Evolutionary conservation across 2,888 invertebrate species (phyloP).

Genomic region (Drosophila nigritarsus): DNA sequence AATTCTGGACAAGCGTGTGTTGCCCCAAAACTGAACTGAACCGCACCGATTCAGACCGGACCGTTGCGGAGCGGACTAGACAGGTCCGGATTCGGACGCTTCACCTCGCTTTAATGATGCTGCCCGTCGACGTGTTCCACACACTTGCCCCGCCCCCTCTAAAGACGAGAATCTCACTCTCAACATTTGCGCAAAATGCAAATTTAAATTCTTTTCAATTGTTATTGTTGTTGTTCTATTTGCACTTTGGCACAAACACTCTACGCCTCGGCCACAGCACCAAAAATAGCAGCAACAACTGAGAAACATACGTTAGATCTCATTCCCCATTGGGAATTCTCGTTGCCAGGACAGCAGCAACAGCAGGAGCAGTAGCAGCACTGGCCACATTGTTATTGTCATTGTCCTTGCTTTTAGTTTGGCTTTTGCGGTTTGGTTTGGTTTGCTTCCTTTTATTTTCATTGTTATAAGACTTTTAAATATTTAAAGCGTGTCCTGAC

Average conservation of each 20-base stretch:
- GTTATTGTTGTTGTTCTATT: conserved; percentile 81
- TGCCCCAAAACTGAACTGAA: conserved; percentile 32
- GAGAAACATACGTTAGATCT: conserved; percentile 71
- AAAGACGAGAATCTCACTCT: conserved; percentile 26
- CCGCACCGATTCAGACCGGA: conserved; percentile 12
- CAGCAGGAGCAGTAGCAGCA: conserved; percentile 9
- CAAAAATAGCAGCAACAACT: conserved; percentile 27
- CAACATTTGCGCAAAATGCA: conserved; percentile 76
- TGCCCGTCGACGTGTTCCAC: conserved; percentile 32
- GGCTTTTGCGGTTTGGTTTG: conserved; percentile 44
- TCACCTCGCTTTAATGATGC: conserved; percentile 72
- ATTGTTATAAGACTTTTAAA: conserved; percentile 66
- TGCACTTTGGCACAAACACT: conserved; percentile 75
- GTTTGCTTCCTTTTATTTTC: conserved; percentile 44
- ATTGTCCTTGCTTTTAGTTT: conserved; percentile 56
- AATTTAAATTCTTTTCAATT: conserved; percentile 83
- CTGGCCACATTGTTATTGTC: conserved; percentile 38
- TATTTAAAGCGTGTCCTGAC: conserved; percentile 55
- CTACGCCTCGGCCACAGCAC: conserved; percentile 60
- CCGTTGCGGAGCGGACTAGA: conserved; percentile 44
- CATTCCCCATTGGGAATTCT: conserved; percentile 57
- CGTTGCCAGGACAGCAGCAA: conserved; percentile 12
- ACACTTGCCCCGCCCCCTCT: conserved; percentile 1
- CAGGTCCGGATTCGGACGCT: conserved; percentile 45
- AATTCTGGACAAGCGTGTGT: conserved; percentile 64